A percentile compares a stretch with the other conserved stretches of the same genome.
Evolutionary conservation across 2,888 invertebrate genomes (phyloP).

Genomic region (Apotomis turbidana): DNA sequence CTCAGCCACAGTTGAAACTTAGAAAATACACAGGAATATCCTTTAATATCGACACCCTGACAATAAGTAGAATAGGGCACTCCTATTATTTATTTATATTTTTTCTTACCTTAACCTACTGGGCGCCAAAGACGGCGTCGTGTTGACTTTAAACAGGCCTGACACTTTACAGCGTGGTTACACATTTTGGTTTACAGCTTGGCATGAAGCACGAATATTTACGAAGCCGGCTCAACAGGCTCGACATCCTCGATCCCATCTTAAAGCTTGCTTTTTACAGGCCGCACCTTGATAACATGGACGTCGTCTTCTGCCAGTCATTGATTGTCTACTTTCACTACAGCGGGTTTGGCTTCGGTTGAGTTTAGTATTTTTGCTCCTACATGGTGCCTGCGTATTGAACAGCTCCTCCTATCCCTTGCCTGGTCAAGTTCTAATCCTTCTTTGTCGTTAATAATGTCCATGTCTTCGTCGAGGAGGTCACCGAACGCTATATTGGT

Average conservation of each 20-base stretch:
- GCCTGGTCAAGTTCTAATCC: background rate
- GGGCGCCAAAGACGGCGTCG: no score
- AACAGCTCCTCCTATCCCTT: background rate
- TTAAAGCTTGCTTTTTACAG: constrained; percentile 32
- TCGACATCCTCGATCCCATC: constrained; percentile 4
- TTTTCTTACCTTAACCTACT: no score
- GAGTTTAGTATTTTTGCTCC: constrained; percentile 14
- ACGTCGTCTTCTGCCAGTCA: constrained; percentile 31
- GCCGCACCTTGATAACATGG: constrained; percentile 29
- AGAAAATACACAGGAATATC: no score
- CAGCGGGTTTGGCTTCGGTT: constrained; percentile 30
- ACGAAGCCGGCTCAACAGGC: no score
- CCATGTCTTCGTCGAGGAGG: background rate
- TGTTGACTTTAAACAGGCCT: no score
- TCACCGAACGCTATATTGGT: background rate
- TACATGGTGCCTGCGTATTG: background rate
- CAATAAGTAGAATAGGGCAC: no score
- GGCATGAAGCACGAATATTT: no score
- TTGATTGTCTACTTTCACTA: constrained; percentile 17
- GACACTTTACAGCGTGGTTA: no score
- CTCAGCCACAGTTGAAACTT: no score
- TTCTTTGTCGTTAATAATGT: background rate
- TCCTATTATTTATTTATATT: no score
- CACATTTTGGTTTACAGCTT: no score
- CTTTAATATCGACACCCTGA: no score